A percentile compares a stretch with the other conserved stretches of the same genome.
Evolutionary conservation across 2,797 vertebrate genomes (phyloP).

Genomic region (Geotrypetes seraphini): DNA sequence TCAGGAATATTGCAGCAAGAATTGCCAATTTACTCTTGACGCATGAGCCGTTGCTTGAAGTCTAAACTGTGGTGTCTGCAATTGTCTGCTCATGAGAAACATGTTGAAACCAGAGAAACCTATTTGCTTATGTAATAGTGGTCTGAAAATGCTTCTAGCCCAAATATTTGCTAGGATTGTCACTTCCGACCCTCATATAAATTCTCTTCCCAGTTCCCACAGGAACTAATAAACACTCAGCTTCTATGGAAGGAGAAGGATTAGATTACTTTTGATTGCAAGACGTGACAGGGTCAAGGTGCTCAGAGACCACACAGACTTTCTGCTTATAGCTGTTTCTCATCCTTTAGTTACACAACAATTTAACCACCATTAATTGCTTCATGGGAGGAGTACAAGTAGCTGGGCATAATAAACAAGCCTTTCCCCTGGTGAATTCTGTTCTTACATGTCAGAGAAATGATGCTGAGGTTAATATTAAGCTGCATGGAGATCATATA

Average conservation of each 20-base stretch:
- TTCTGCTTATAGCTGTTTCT: too few relatives aligned
- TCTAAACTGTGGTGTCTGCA: slow-evolving; percentile 35
- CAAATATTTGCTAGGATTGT: slow-evolving; percentile 15
- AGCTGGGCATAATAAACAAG: too few relatives aligned
- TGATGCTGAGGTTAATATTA: too few relatives aligned
- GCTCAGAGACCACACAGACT: too few relatives aligned
- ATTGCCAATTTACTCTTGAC: rapidly evolving
- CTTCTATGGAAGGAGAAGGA: slow-evolving; percentile 10
- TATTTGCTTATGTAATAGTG: slow-evolving; percentile 31
- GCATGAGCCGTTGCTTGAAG: not conserved
- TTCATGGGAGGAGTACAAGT: too few relatives aligned
- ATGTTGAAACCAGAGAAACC: slow-evolving; percentile 36
- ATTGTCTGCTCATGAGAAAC: slow-evolving; percentile 31
- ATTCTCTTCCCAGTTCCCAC: slow-evolving; percentile 3
- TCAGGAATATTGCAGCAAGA: not conserved
- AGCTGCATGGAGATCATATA: too few relatives aligned
- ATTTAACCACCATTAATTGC: too few relatives aligned
- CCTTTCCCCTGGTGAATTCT: too few relatives aligned
- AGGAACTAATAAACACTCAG: not conserved
- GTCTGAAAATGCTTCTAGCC: slow-evolving; percentile 27
- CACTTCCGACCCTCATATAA: slow-evolving; percentile 26
- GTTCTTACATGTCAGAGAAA: too few relatives aligned
- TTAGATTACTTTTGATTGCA: slow-evolving; percentile 11
- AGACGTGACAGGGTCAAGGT: too few relatives aligned
- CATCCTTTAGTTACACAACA: too few relatives aligned